phyloP scores from a whole-genome alignment of 2,888 invertebrate genomes.

The Andrena hattorfiana region DNA sequence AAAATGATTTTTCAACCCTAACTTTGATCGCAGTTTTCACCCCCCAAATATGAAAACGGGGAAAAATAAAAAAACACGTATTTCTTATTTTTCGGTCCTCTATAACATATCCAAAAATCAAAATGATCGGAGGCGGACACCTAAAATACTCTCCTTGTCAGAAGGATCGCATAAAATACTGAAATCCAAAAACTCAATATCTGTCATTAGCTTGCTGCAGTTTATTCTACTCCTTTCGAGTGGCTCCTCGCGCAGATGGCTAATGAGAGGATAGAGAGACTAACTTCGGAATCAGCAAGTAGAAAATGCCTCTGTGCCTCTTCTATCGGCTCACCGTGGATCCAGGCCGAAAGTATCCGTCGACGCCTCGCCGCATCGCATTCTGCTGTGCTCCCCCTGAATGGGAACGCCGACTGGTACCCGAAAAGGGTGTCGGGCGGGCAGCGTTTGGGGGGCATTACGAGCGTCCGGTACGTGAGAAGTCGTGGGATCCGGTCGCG shows the following conservation, averaged over 20 bases:
- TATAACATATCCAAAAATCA: too few relatives aligned
- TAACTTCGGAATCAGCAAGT: neutral
- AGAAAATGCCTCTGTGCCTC: neutral
- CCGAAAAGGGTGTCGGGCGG: constrained; percentile 50
- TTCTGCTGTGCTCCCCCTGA: constrained; percentile 39
- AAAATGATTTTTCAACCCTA: too few relatives aligned
- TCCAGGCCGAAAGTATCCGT: constrained; percentile 6
- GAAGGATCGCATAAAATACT: neutral
- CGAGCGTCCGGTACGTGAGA: constrained; percentile 78
- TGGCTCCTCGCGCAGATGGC: neutral
- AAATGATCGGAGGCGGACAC: too few relatives aligned
- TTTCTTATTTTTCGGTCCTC: too few relatives aligned
- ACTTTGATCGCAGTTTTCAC: too few relatives aligned
- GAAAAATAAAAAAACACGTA: too few relatives aligned
- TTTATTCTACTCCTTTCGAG: neutral
- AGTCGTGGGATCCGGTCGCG: constrained; percentile 76
- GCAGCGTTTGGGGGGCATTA: constrained; percentile 70
- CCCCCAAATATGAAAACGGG: too few relatives aligned
- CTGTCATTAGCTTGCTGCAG: neutral
- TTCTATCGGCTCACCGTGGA: neutral
- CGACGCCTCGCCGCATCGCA: neutral
- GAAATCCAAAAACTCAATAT: neutral
- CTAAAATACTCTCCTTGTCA: too few relatives aligned
- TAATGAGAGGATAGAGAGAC: neutral
- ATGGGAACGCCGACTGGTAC: constrained; percentile 44